These are phyloP conservation scores for Stichodactyla helianthus DNA, from an alignment of 64 coral and sea anemone genomes.

Conservation along the genomic window DNA sequence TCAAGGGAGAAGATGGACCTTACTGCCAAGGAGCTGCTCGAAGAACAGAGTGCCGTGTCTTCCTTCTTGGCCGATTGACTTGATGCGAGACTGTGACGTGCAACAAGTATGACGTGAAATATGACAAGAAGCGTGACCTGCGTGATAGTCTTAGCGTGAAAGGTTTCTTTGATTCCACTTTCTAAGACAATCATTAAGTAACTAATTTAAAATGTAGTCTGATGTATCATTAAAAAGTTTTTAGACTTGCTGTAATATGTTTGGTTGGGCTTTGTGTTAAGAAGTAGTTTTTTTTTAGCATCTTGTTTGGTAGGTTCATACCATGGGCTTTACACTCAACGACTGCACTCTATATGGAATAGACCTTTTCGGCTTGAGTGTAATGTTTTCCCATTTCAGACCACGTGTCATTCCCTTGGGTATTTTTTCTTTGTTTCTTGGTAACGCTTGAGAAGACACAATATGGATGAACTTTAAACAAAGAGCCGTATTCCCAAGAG, in stretches of 20 bases:
- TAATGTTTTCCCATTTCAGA: no score
- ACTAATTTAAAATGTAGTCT: neutral
- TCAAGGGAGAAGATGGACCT: constrained; percentile 90
- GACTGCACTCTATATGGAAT: no score
- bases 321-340: no score
- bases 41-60: constrained; percentile 58
- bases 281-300: no score
- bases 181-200: neutral
- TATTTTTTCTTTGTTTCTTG: no score
- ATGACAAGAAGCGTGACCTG: neutral
- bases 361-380: no score
- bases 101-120: neutral
- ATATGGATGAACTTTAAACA: no score
- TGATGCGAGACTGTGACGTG: constrained; percentile 9
- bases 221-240: neutral
- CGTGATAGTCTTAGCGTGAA: neutral
- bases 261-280: no score
- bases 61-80: constrained; percentile 8
- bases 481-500: no score
- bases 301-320: no score
- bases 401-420: no score
- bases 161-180: neutral
- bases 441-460: no score
- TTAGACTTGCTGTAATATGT: neutral
- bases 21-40: constrained; percentile 72